These are phyloP conservation scores for Thysanoteuthis rhombus DNA, from an alignment of 2,888 invertebrate genomes.

Conservation along the genomic window DNA sequence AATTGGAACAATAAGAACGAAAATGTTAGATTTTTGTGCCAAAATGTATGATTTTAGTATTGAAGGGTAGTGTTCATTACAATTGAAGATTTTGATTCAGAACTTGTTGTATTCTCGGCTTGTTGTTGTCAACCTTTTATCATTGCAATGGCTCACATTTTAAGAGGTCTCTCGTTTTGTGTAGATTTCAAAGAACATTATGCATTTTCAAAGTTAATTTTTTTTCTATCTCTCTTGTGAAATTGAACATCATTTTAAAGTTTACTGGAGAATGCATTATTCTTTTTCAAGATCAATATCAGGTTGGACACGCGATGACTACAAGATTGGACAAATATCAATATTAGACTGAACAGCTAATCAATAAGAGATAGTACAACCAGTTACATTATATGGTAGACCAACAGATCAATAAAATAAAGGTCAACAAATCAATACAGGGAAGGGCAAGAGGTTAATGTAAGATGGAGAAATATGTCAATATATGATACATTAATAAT, in stretches of 20 bases:
- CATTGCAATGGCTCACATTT: no score
- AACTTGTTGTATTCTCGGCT: no score
- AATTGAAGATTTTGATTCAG: no score
- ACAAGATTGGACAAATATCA: neutral
- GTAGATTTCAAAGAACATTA: no score
- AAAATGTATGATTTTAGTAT: no score
- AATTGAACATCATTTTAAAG: neutral
- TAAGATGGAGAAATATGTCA: neutral
- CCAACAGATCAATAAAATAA: constrained; percentile 12
- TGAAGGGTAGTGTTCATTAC: no score
- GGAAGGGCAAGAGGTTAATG: neutral
- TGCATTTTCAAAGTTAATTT: neutral
- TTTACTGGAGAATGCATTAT: neutral
- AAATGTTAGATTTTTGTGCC: no score
- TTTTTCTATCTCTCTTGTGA: neutral
- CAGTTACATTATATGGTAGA: neutral
- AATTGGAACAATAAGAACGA: no score
- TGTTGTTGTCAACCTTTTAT: no score
- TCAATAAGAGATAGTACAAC: neutral
- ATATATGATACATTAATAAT: neutral
- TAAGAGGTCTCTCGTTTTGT: no score
- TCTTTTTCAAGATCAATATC: neutral
- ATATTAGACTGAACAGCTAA: neutral
- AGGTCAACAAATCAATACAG: neutral
- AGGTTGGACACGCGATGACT: constrained; percentile 12